Base-by-base conservation (phyloP, 2,888 invertebrate species). In the Siphlonurus alternatus region DNA sequence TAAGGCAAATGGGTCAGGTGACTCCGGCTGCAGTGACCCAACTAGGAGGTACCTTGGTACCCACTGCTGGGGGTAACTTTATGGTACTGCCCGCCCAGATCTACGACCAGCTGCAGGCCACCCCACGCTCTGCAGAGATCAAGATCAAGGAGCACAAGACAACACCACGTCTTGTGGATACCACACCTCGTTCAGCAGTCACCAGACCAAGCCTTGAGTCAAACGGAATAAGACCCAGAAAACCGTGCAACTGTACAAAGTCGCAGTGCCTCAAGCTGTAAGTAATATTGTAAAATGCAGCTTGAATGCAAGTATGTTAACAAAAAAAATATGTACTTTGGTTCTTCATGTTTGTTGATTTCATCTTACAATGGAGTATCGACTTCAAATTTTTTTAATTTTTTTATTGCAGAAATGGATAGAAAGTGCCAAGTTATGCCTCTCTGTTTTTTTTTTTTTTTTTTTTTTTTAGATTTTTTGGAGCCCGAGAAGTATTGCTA, bases 241-340 rank as follows among this genome's bases (percentile, higher is more conserved):
- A 98, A 76, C 96, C 97, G 10, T 99, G 99, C 77, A 99, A 99
- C 76, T 99, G 99, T 77, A 98, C 95, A 25, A 97, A 97, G 77
- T 98, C 97, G 1, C 96, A 96, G 75, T 99, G 99, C 73, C 82
- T 99, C 67, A 99, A 99, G 78, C 77, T 99, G 77, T 97, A 76
- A 80, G 83, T 80, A 67, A 38, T 38, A 38, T 38, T 38, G 38
- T 38, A 38, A 38, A 38, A 15, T 10, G 15, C 15, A 38, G 38
- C 7, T 5, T 38, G 7, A 10, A 38, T 38, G 38, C 38, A 38
- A 10, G 5, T 15, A 38, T 38, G 38, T 38, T 63, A 56, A 20
- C 59, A 23, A 23, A 51, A 1, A 5, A 64, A 65, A 63, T 63
- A 7, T 59, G 65, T 60, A 59, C 61, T 61, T 63, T 61, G 56